A percentile compares a stretch with the other conserved stretches of the same genome.
phyloP scores from a whole-genome alignment of 2,888 invertebrate species.

The Cosmia pyralina region DNA sequence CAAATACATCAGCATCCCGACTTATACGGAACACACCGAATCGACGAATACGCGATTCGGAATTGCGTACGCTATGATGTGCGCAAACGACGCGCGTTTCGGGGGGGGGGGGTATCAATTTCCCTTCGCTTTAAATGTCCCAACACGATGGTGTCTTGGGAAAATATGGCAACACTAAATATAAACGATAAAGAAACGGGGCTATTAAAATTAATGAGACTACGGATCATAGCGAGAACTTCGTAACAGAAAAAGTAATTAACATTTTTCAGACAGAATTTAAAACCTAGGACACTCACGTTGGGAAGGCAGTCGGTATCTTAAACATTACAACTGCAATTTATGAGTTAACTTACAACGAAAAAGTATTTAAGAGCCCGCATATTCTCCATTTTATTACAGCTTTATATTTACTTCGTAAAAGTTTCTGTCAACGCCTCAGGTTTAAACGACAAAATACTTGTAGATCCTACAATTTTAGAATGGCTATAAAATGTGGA shows the following conservation, averaged over 20 bases:
- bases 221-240: neutral
- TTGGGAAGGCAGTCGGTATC: neutral
- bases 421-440: slow-evolving; percentile 31
- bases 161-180: no score
- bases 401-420: slow-evolving; percentile 20
- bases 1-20: no score
- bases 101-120: no score
- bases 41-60: no score
- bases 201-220: neutral
- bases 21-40: no score
- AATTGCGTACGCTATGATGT: no score
- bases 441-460: slow-evolving; percentile 20
- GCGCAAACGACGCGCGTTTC: no score
- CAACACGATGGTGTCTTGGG: no score
- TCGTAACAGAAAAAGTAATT: neutral
- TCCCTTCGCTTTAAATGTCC: no score
- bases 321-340: neutral
- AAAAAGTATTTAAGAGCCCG: slow-evolving; percentile 10
- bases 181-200: neutral
- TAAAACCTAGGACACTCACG: neutral
- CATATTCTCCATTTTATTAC: slow-evolving; percentile 28
- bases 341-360: slow-evolving; percentile 1
- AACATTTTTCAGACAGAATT: neutral
- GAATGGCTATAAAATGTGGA: slow-evolving; percentile 44
- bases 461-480: slow-evolving; percentile 41